Percentiles rank a stretch among this genome's conserved stretches.
Evolutionary conservation across 2,113 vertebrate genomes (phyloP).

Genomic region (Halcyon malimbica): DNA sequence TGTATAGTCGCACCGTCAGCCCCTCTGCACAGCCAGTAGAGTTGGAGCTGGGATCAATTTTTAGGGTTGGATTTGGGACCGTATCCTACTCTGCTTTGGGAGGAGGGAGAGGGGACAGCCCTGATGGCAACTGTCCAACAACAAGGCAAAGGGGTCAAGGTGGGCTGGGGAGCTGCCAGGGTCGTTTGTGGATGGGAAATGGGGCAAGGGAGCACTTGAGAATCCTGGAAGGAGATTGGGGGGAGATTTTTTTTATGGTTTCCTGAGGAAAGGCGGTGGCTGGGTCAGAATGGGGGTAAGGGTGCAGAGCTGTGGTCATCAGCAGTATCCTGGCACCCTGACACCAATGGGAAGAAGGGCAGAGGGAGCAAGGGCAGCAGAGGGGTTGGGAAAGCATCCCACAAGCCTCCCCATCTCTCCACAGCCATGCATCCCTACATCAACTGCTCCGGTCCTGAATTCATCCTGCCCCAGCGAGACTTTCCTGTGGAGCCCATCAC

Average conservation of each 20-base stretch:
- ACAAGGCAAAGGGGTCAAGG: background rate
- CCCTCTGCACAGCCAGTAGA: fast-evolving
- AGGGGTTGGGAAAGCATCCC: background rate
- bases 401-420: background rate
- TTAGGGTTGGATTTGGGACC: background rate
- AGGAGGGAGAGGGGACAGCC: background rate
- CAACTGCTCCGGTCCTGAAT: constrained; percentile 72
- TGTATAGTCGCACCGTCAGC: background rate
- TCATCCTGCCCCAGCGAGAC: background rate
- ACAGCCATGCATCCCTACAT: constrained; percentile 29
- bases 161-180: background rate
- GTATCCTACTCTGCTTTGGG: background rate
- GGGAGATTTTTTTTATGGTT: background rate
- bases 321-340: background rate
- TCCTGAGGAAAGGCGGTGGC: background rate
- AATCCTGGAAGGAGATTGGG: background rate
- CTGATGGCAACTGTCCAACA: fast-evolving
- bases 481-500: background rate
- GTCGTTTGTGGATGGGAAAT: background rate
- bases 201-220: background rate
- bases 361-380: background rate
- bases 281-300: background rate
- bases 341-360: background rate
- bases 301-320: background rate
- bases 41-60: background rate